phyloP scores from a whole-genome alignment of 2,113 vertebrate species.

The Peromyscus polionotus region DNA sequence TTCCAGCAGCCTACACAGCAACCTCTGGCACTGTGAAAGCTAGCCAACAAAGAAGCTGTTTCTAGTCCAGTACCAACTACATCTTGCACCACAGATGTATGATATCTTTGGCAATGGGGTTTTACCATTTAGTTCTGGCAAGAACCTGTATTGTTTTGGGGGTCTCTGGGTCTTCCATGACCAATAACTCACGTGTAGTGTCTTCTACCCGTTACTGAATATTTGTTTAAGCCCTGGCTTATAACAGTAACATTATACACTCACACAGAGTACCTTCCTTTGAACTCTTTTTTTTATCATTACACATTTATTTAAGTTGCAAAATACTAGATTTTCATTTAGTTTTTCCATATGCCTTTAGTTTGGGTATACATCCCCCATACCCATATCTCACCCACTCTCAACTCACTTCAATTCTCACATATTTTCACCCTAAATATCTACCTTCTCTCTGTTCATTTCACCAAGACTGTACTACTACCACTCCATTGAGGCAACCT shows the following conservation, averaged over 20 bases:
- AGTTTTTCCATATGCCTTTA: not conserved
- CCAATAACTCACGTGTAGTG: not conserved
- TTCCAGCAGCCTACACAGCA: not conserved
- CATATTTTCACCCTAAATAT: not conserved
- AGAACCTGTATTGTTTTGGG: not conserved
- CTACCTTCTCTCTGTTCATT: not conserved
- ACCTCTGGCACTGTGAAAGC: not conserved
- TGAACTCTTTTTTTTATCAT: not conserved
- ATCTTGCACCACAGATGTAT: not conserved
- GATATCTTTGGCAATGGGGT: not conserved
- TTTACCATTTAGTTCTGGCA: not conserved
- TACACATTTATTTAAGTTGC: not conserved
- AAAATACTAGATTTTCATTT: not conserved
- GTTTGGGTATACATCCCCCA: not conserved
- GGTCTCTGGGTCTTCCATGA: not conserved
- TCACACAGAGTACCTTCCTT: not conserved
- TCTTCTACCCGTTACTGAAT: not conserved
- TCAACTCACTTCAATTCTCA: not conserved
- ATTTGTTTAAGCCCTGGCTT: not conserved
- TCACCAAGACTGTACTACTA: not conserved
- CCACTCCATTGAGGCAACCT: not conserved
- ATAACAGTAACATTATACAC: not conserved
- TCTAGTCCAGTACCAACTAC: not conserved
- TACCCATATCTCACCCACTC: not conserved
- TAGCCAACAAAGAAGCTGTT: not conserved